Evolutionary conservation across 2,888 invertebrate species (phyloP).

Genomic region (Thymelicus acteon): DNA sequence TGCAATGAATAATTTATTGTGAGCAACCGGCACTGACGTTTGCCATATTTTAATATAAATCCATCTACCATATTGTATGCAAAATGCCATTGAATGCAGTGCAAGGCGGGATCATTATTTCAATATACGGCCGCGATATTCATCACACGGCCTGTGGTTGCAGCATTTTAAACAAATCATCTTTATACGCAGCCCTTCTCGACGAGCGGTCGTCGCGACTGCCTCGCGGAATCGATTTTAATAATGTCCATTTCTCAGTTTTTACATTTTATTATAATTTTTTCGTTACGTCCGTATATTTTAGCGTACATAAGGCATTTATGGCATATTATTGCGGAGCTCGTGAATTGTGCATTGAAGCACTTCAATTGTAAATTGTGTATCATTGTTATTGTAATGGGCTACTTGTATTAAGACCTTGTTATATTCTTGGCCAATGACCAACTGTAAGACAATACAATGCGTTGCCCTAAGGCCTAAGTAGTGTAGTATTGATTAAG

Average conservation of each 20-base stretch:
- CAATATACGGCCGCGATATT: constrained; percentile 80
- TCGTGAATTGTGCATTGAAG: constrained; percentile 30
- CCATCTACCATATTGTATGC: constrained; percentile 84
- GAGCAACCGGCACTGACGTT: constrained; percentile 80
- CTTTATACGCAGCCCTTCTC: constrained; percentile 66
- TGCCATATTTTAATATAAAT: constrained; percentile 84
- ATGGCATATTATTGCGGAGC: constrained; percentile 31
- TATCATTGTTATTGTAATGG: constrained; percentile 36
- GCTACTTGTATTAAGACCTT: constrained; percentile 35
- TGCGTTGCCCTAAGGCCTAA: constrained; percentile 29
- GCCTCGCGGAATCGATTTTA: constrained; percentile 64
- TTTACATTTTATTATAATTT: constrained; percentile 35
- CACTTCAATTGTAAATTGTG: constrained; percentile 34
- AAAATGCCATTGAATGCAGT: constrained; percentile 84
- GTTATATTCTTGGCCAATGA: constrained; percentile 42
- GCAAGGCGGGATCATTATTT: constrained; percentile 83
- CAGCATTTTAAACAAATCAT: constrained; percentile 83
- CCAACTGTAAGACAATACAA: constrained; percentile 42
- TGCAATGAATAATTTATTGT: constrained; percentile 83
- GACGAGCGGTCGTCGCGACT: constrained; percentile 51
- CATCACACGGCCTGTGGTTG: constrained; percentile 74
- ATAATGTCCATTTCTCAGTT: constrained; percentile 53
- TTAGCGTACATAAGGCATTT: constrained; percentile 29
- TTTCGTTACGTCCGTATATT: constrained; percentile 29
- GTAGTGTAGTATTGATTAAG: constrained; percentile 32